Evolutionary conservation across 2,113 vertebrate genomes (phyloP), one percentile per base, ranked within the genome.

Genomic region (Cavia porcellus): DNA sequence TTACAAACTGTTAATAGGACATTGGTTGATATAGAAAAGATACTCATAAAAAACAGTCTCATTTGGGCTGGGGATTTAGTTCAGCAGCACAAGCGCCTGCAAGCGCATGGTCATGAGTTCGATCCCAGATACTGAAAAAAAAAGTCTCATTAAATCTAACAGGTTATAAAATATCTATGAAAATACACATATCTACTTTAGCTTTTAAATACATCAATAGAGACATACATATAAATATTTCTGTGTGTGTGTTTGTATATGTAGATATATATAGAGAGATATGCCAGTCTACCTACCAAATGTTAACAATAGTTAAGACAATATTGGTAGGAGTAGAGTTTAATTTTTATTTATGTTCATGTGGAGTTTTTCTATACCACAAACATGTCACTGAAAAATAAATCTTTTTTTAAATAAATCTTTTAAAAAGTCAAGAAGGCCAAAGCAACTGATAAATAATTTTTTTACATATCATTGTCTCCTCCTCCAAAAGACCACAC

Each of bases 401-500:
- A 72, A 38, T 38, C 38, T 38, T 38, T 38, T 38, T 38, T 38
- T 38, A 38, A 38, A 38, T 38, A 38, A 38, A 52, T 61, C 86
- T 87, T 95, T 75, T 82, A 17, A 92, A 83, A 81, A 30, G 45
- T 90, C 55, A 94, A 86, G 8, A 11, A 93, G 1, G 5, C 20
- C 47, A 77, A 96, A 85, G 30, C 7, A 83, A 81, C n/a, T 20
- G 30, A 79, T 52, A 90, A 80, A 38, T 38, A 38, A 38, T 38
- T 28, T 19, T 82, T 97, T 84, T 89, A 97, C 99, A 90, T 98
- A 99, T 99, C 99, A 50, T 99, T 99, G 95, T 99, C 99, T 98
- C 99, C 99, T 97, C 99, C 99, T 95, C 99, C 99, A 98, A 99
- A 99, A 0, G 99, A 99, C 99, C 99, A 99, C 0, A 99, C 99